A percentile compares a stretch with the other conserved stretches of the same genome.
Conservation (phyloP, 2,888 invertebrate genomes). For the Macrosoma leucophasiata region DNA sequence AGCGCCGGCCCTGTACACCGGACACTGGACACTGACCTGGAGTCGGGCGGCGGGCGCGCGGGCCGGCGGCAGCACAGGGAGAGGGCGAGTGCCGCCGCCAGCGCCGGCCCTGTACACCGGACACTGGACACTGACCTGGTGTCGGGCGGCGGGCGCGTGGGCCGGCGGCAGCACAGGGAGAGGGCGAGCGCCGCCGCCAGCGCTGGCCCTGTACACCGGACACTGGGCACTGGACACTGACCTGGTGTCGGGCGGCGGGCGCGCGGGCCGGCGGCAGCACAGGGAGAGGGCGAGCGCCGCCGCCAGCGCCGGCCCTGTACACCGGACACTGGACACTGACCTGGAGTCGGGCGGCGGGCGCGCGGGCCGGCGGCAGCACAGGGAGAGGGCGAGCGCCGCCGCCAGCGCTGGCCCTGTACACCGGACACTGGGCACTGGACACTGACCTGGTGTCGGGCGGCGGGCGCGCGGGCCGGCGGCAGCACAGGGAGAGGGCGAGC, state of each 20-base stretch:
- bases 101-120: constrained; percentile 59
- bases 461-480: constrained; percentile 43
- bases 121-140: too few relatives aligned
- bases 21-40: constrained; percentile 35
- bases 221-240: too few relatives aligned
- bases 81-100: constrained; percentile 61
- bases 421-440: too few relatives aligned
- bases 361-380: constrained; percentile 52
- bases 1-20: constrained; percentile 36
- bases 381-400: constrained; percentile 59
- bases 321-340: constrained; percentile 23
- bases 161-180: constrained; percentile 58
- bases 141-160: constrained; percentile 44
- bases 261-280: constrained; percentile 49
- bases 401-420: constrained; percentile 64
- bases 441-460: constrained; percentile 57
- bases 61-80: constrained; percentile 59
- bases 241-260: constrained; percentile 55
- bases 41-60: constrained; percentile 45
- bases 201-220: constrained; percentile 60
- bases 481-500: constrained; percentile 62
- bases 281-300: constrained; percentile 62
- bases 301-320: constrained; percentile 43
- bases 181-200: constrained; percentile 62
- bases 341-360: constrained; percentile 53